Evolutionary conservation across 2,113 vertebrate genomes (phyloP).

Genomic region (Andinoacara biseriatus): DNA sequence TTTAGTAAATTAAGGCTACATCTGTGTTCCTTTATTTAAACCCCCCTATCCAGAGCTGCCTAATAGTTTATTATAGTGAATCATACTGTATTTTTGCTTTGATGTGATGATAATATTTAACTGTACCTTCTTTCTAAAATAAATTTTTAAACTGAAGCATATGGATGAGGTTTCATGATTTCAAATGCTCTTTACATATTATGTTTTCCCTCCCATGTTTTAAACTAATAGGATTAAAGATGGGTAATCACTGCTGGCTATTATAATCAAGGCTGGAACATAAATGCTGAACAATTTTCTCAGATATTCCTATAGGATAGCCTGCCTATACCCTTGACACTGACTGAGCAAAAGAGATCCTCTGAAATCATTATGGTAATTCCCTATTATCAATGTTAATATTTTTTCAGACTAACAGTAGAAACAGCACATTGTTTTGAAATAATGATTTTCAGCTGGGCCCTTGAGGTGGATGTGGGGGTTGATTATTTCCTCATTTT

Average conservation of each 20-base stretch:
- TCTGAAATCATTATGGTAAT: slow-evolving; percentile 86
- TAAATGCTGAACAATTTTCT: slow-evolving; percentile 40
- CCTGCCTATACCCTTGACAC: slow-evolving; percentile 13
- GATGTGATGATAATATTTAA: not conserved
- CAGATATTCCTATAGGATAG: slow-evolving; percentile 64
- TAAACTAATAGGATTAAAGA: slow-evolving; percentile 47
- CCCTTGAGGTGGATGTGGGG: slow-evolving; percentile 78
- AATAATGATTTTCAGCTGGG: slow-evolving; percentile 96
- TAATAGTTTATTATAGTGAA: not conserved
- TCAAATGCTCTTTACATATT: slow-evolving; percentile 8
- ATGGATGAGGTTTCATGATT: slow-evolving; percentile 24
- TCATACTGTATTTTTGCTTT: not conserved
- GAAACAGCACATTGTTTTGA: slow-evolving; percentile 90
- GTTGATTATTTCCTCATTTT: slow-evolving; percentile 90
- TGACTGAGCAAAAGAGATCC: slow-evolving; percentile 81
- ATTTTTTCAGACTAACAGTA: slow-evolving; percentile 84
- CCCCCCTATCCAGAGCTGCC: no score
- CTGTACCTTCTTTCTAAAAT: not conserved
- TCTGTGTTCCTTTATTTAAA: not conserved
- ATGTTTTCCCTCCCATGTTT: slow-evolving; percentile 16
- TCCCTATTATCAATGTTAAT: slow-evolving; percentile 83
- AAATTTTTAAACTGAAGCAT: not conserved
- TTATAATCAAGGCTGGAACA: slow-evolving; percentile 49
- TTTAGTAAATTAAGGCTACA: not conserved
- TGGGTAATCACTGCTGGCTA: slow-evolving; percentile 29